Evolutionary conservation across 2,888 invertebrate species (phyloP), one percentile per base, ranked within the genome.

Genomic region (Mayetiola destructor): DNA sequence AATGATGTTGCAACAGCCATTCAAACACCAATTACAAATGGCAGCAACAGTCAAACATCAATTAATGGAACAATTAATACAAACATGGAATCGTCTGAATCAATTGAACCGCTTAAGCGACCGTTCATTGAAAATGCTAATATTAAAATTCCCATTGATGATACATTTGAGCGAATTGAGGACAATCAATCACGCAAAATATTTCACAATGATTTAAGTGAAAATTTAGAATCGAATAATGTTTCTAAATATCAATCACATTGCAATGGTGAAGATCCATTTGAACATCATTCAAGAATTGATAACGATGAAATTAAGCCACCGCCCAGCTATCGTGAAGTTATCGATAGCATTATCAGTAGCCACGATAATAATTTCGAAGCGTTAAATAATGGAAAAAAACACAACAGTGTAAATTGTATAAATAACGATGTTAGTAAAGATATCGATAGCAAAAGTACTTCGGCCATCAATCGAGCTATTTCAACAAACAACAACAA

Each of bases 361-460:
- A 36, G 23, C 42, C 21, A 23, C 23, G 23, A 42, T 23, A 14
- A 42, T 42, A 23, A 10, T n/a, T n/a, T n/a, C n/a, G n/a, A n/a
- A n/a, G n/a, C n/a, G n/a, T n/a, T n/a, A n/a, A n/a, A n/a, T n/a
- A n/a, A n/a, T n/a, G n/a, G 16, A 1, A n/a, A 8, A 6, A 32
- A 32, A 6, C 10, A 42, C 42, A 21, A 8, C 8, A 23, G 16
- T 48, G 48, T 14, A 14, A 21, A 23, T 14, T 23, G 42, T 48
- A 48, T 48, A 48, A 55, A 42, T 55, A 57, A 21, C 42, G 30
- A 23, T 23, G n/a, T 5, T 32, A 20, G 14, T n/a, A 55, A 55
- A 23, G 36, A 55, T 23, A 36, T 21, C 20, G 23, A 55, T 23
- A 20, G 3, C 32, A 55, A 35, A 36, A 18, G 2, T 6, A 16